Percentiles rank a stretch among this genome's conserved stretches.
These are phyloP conservation scores for Chloromyia formosa DNA, from an alignment of 2,888 invertebrate genomes.

Conservation along the genomic window DNA sequence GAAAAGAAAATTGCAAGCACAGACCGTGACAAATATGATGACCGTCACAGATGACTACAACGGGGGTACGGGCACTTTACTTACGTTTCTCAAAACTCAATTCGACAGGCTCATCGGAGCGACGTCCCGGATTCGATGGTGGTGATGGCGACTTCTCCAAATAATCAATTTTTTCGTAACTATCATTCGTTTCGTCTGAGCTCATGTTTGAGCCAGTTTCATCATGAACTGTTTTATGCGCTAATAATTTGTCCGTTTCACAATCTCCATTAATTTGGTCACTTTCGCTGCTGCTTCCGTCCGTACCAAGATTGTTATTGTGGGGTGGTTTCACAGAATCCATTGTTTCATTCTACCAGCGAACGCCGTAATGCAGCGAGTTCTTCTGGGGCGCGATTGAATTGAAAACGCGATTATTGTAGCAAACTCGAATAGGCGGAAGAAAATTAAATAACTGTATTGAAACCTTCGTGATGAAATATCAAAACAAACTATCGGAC, in stretches of 20 bases:
- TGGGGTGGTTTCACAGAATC: slow-evolving; percentile 42
- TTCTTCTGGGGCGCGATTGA: no score
- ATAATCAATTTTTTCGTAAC: slow-evolving; percentile 27
- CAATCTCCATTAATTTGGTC: slow-evolving; percentile 1
- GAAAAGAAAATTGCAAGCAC: no score
- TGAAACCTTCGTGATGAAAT: slow-evolving; percentile 26
- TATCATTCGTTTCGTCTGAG: slow-evolving; percentile 14
- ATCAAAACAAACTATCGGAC: slow-evolving; percentile 47
- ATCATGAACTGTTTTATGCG: slow-evolving; percentile 25
- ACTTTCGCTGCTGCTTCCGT: slow-evolving; percentile 44
- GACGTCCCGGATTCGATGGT: slow-evolving; percentile 43
- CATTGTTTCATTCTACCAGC: slow-evolving; percentile 39
- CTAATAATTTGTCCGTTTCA: slow-evolving; percentile 10
- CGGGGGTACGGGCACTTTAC: slow-evolving; percentile 15
- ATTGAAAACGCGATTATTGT: not conserved
- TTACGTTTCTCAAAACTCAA: slow-evolving; percentile 77
- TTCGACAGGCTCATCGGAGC: slow-evolving; percentile 66
- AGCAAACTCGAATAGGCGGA: no score
- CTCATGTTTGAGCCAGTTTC: slow-evolving; percentile 27
- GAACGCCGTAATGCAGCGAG: not conserved
- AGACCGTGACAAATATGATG: no score
- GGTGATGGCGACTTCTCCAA: slow-evolving; percentile 8
- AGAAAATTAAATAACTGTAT: not conserved
- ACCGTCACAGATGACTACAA: no score
- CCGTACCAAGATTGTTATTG: slow-evolving; percentile 43